These are phyloP conservation scores for Okapia johnstoni DNA, from an alignment of 2,113 vertebrate genomes.

Conservation along the genomic window DNA sequence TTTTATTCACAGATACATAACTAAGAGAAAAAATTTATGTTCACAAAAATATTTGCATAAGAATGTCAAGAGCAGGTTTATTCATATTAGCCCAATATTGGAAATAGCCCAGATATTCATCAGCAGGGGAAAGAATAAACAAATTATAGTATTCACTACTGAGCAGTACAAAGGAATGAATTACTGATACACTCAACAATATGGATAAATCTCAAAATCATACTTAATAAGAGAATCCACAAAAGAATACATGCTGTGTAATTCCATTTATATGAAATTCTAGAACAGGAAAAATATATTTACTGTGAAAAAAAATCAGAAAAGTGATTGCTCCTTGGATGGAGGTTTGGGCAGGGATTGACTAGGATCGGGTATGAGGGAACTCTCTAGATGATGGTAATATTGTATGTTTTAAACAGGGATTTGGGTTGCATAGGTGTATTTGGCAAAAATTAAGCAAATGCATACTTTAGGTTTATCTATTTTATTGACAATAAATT, in stretches of 20 bases:
- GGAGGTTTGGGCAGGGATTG: background rate
- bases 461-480: background rate
- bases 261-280: conserved; percentile 1
- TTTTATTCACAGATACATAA: background rate
- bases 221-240: background rate
- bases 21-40: background rate
- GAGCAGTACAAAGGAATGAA: background rate
- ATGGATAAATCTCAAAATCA: background rate
- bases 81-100: background rate
- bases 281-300: background rate
- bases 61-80: background rate
- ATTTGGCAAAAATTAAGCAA: conserved; percentile 26
- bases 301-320: background rate
- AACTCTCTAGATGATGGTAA: background rate
- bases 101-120: background rate
- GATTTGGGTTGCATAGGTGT: background rate
- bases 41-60: background rate
- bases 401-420: background rate
- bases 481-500: conserved; percentile 27
- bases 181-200: background rate
- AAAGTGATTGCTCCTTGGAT: background rate
- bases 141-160: background rate
- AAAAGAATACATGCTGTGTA: background rate
- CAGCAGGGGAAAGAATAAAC: background rate
- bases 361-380: background rate